phyloP scores from a whole-genome alignment of 2,113 vertebrate genomes.

The Cephalopterus ornatus region DNA sequence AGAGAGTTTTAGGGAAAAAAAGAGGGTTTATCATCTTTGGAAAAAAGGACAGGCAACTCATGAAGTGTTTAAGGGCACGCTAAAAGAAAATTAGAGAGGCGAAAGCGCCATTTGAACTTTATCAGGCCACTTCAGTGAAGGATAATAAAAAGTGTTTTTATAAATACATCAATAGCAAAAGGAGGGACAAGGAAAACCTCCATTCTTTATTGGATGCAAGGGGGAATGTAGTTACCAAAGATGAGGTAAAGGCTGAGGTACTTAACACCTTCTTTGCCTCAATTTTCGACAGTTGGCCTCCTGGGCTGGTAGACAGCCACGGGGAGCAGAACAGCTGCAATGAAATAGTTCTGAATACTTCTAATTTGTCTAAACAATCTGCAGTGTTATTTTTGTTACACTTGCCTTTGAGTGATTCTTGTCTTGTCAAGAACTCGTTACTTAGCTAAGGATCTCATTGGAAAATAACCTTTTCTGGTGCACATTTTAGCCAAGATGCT shows the following conservation, averaged over 20 bases:
- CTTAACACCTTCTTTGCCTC: not conserved
- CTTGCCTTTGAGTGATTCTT: fast-evolving
- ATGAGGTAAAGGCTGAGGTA: not conserved
- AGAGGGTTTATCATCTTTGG: not conserved
- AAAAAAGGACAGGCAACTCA: not conserved
- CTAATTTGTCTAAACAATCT: not conserved
- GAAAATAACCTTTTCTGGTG: not conserved
- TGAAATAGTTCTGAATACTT: not conserved
- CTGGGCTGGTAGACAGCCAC: too few species aligned
- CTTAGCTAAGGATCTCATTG: not conserved
- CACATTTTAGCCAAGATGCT: not conserved
- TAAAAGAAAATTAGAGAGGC: not conserved
- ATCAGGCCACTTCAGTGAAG: not conserved
- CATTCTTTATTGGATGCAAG: not conserved
- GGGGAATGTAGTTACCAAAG: not conserved
- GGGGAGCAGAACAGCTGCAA: not conserved
- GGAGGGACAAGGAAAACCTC: not conserved
- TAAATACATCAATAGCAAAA: not conserved
- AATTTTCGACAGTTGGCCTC: not conserved
- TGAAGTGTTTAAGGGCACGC: not conserved
- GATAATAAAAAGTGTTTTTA: not conserved
- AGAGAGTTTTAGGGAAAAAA: not conserved
- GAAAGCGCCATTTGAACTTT: not conserved
- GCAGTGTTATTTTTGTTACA: not conserved
- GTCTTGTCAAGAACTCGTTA: not conserved